Evolutionary conservation across 2,888 invertebrate species (phyloP).

Genomic region (Volucella zonaria): DNA sequence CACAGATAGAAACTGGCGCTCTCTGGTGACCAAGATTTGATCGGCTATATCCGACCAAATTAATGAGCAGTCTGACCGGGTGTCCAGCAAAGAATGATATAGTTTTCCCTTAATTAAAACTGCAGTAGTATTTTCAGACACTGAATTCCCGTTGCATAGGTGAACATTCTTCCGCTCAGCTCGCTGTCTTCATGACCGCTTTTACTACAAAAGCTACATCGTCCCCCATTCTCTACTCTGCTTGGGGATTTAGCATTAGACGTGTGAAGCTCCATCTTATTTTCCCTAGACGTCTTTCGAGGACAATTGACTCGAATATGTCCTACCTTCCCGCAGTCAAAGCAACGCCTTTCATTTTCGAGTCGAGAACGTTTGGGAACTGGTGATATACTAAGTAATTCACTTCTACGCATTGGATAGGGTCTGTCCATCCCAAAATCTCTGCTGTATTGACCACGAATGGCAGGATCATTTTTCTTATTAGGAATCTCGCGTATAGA

Average conservation of each 20-base stretch:
- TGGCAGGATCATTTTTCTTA: neutral
- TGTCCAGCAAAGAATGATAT: no score
- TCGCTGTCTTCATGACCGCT: conserved; percentile 56
- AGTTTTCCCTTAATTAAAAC: conserved; percentile 26
- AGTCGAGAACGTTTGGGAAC: conserved; percentile 22
- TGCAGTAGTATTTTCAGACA: conserved; percentile 25
- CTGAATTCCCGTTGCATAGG: conserved; percentile 24
- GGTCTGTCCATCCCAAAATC: conserved; percentile 2
- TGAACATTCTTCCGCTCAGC: no score
- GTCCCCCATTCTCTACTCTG: conserved; percentile 4
- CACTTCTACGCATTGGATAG: neutral
- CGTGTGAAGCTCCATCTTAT: conserved; percentile 5
- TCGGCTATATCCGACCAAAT: neutral
- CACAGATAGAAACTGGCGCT: conserved; percentile 6
- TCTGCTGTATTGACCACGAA: neutral
- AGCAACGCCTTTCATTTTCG: no score
- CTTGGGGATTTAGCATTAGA: neutral
- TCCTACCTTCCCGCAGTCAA: conserved; percentile 38
- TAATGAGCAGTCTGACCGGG: no score
- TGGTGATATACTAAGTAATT: neutral
- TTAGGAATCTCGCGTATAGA: conserved; percentile 9
- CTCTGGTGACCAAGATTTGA: neutral
- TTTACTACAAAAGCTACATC: conserved; percentile 53
- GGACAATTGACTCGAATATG: conserved; percentile 51
- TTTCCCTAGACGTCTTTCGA: conserved; percentile 3